phyloP scores from a whole-genome alignment of 2,113 vertebrate genomes.

The Corvus hawaiiensis region DNA sequence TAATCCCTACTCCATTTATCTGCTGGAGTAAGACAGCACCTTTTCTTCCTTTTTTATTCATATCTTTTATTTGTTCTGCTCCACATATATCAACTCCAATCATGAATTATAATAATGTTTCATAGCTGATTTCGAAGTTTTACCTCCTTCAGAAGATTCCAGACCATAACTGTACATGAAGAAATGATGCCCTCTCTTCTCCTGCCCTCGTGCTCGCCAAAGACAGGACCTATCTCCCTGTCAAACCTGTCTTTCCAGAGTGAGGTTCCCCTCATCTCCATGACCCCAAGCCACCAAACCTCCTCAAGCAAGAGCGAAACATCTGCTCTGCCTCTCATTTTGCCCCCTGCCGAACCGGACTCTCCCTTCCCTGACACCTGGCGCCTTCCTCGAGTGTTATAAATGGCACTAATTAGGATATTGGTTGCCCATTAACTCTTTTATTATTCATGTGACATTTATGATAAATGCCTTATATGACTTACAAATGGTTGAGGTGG shows the following conservation, averaged over 20 bases:
- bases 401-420: constrained; percentile 7
- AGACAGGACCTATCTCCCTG: neutral
- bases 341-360: neutral
- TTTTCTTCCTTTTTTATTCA: neutral
- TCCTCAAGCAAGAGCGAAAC: neutral
- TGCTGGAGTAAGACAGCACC: neutral
- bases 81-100: neutral
- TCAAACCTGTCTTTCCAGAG: neutral
- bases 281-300: neutral
- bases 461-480: neutral
- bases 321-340: neutral
- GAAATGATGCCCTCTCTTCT: neutral
- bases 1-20: neutral
- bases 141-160: neutral
- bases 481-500: constrained; percentile 21
- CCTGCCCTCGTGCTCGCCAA: neutral
- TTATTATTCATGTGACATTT: constrained; percentile 40
- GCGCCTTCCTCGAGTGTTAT: neutral
- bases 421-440: constrained; percentile 8
- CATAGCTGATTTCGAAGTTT: neutral
- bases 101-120: neutral
- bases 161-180: neutral
- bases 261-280: neutral
- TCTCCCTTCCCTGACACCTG: neutral
- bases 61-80: neutral